Evolutionary conservation across 2,797 vertebrate genomes (phyloP), one percentile per base, ranked within the genome.

Genomic region (Oreochromis grahami): DNA sequence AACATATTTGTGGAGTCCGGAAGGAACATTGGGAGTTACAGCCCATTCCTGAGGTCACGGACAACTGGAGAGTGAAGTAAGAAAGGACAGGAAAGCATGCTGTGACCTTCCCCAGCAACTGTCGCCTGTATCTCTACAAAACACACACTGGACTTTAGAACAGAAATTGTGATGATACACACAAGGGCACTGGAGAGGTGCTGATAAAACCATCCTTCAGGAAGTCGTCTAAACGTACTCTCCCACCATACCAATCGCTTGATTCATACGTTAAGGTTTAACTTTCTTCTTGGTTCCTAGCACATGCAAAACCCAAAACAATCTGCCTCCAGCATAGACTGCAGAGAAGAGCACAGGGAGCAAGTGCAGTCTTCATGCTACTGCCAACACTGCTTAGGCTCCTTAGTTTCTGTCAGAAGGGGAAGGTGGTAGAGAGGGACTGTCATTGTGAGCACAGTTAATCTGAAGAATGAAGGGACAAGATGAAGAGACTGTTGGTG

Each of bases 21-120:
- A 94, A 94, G 91, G 89, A 93, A 93, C 85, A 58, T 13, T 48
- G 78, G 48, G 80, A 86, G 89, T 34, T 7, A 19, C 85, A 79
- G 36, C 94, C 93, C 79, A 26, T 89, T 92, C 93, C 93, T 86
- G 90, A 89, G 92, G 91, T 93, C 93, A 90, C n/a, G 81, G 86
- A 78, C 80, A 90, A 21, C 81, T 77, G 63, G 74, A n/a, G 78
- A 58, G 36, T 36, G 58, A 80, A 63, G 58, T 38, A 74, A 41
- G 43, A 70, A 41, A 26, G 60, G 36, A 78, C 12, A 60, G 87
- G 85, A 92, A 86, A 81, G 74, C 45, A 5, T 36, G 65, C 50
- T 51, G 1, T 79, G 91, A 88, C 89, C 81, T 87, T 79, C 58
- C 77, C 77, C 32, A 24, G 68, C 24, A 34, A 78, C 81, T 51